Percentiles rank a stretch among this genome's conserved stretches.
phyloP scores from a whole-genome alignment of 2,888 invertebrate species.

The Epinotia ramella region DNA sequence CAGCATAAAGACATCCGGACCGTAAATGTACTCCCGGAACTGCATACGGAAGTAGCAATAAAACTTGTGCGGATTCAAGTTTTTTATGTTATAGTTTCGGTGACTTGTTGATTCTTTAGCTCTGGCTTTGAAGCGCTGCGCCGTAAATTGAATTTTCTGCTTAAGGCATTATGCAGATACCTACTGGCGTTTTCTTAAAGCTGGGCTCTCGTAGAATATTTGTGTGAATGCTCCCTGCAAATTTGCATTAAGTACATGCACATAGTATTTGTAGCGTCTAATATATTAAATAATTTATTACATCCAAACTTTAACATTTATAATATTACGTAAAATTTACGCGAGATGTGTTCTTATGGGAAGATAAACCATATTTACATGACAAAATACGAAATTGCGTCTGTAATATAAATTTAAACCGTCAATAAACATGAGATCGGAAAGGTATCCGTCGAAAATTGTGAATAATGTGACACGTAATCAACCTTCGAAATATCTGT shows the following conservation, averaged over 20 bases:
- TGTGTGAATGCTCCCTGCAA: background rate
- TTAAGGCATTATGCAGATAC: conserved; percentile 46
- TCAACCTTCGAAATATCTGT: conserved; percentile 60
- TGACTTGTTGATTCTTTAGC: conserved; percentile 48
- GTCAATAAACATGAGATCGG: conserved; percentile 52
- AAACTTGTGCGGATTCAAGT: conserved; percentile 47
- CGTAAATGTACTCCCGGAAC: conserved; percentile 48
- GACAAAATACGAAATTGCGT: conserved; percentile 7
- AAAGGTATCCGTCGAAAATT: conserved; percentile 71
- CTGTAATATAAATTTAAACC: conserved; percentile 14
- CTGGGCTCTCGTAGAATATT: background rate
- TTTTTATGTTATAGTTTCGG: conserved; percentile 43
- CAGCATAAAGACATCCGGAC: conserved; percentile 48
- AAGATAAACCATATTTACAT: conserved; percentile 9
- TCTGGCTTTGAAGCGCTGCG: conserved; percentile 47
- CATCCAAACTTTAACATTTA: too few species aligned
- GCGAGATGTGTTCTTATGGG: too few species aligned
- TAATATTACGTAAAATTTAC: too few species aligned
- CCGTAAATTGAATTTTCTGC: conserved; percentile 46
- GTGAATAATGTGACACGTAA: conserved; percentile 74
- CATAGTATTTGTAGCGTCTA: too few species aligned
- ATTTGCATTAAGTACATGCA: background rate
- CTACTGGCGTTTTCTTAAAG: conserved; percentile 45
- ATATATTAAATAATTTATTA: too few species aligned
- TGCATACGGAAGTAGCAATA: conserved; percentile 51